Evolutionary conservation across 1,140 invertebrate species (phyloP), one percentile per base, ranked within the genome.

Genomic region (Pseudobourletiella spinata): DNA sequence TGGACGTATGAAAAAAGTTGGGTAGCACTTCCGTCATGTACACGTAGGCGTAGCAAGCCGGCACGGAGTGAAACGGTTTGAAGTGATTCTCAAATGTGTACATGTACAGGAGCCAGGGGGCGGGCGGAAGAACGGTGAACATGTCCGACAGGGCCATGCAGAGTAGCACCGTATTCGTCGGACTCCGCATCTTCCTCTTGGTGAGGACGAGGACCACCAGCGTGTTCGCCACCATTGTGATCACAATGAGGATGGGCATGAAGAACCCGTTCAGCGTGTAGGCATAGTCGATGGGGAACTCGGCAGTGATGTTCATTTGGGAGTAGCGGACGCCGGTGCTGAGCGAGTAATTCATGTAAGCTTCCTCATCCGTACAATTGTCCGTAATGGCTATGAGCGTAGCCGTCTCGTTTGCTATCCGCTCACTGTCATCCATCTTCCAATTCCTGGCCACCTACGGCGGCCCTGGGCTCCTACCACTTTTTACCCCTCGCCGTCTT

Each of bases 131-230:
- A 67, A 95, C 83, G 0, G 92, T 95, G 72, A 95, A 84, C 82
- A 94, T 86, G 77, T 96, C 92, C 63, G 88, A 89, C 1, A 96
- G 79, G 0, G 93, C 92, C 91, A 96, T 95, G 3, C 87, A 81
- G 67, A 85, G 78, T 0, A 87, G 56, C 74, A 87, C 81, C 1
- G 79, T 74, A 73, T 87, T 87, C 11, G 85, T 86, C 0, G 86
- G 84, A 2, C 83, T 82, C 35, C 81, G 72, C 80, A 86, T 83
- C 63, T 85, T 81, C 26, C 75, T 72, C 66, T 83, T 82, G 3
- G 81, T 75, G 2, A 85, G 74, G 11, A 85, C 67, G 11, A 66
- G 51, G 1, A 83, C 81, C 24, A 96, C 90, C 2, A 95, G 77
- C 0, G 88, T 89, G 76, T 96, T 96, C 25, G 89, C 88, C 1